Evolutionary conservation across 2,797 vertebrate genomes (phyloP).

Genomic region (Clarias fuscus): DNA sequence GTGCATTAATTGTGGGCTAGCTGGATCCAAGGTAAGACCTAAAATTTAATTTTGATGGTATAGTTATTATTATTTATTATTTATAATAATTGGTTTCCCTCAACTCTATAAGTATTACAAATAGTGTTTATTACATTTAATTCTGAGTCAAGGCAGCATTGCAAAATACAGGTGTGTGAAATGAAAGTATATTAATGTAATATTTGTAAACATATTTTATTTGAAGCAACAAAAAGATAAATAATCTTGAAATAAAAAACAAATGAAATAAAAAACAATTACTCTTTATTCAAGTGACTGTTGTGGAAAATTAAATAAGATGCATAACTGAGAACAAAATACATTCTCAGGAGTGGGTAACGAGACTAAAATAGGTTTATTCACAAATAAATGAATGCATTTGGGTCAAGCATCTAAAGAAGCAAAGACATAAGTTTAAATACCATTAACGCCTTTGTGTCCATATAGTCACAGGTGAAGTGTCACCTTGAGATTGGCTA

Average conservation of each 20-base stretch:
- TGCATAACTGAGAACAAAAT: not conserved
- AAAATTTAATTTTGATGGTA: not conserved
- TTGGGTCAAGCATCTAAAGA: too few species aligned
- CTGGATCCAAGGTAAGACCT: not conserved
- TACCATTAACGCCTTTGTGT: too few species aligned
- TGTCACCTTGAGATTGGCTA: too few species aligned
- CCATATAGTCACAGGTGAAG: too few species aligned
- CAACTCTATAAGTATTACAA: not conserved
- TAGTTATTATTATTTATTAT: not conserved
- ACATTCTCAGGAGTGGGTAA: too few species aligned
- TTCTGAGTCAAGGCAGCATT: not conserved
- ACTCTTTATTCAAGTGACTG: not conserved
- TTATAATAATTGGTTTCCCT: not conserved
- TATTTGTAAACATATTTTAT: not conserved
- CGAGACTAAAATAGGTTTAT: too few species aligned
- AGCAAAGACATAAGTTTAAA: too few species aligned
- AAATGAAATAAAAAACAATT: not conserved
- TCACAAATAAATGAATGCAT: too few species aligned
- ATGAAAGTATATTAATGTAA: not conserved
- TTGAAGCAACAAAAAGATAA: not conserved
- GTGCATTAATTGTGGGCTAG: not conserved
- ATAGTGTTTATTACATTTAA: too few species aligned
- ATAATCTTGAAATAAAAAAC: not conserved
- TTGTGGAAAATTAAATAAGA: too few species aligned
- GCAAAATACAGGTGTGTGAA: not conserved